Evolutionary conservation across 2,797 vertebrate genomes (phyloP).

Genomic region (Poeciliopsis paucimaculata): DNA sequence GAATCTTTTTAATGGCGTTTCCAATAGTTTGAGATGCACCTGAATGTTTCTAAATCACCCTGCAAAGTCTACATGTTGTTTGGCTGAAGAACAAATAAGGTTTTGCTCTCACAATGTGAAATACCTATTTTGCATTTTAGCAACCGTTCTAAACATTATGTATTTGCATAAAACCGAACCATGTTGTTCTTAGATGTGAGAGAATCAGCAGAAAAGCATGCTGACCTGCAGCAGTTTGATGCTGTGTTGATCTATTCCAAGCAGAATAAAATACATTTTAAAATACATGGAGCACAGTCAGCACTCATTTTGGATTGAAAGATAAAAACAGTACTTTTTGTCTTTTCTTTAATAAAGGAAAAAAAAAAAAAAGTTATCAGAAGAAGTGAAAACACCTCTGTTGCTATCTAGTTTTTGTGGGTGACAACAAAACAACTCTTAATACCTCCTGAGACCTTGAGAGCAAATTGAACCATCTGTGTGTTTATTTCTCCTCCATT

Average conservation of each 20-base stretch:
- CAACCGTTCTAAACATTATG: background rate
- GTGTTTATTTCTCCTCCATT: background rate
- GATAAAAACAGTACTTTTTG: background rate
- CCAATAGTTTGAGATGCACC: background rate
- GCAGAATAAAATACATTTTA: background rate
- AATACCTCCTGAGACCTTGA: background rate
- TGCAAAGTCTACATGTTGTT: background rate
- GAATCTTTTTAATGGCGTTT: no score
- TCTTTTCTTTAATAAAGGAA: background rate
- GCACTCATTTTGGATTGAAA: background rate
- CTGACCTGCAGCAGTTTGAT: background rate
- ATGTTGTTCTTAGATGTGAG: background rate
- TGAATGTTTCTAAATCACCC: background rate
- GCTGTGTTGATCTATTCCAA: background rate
- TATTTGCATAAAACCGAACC: background rate
- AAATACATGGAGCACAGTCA: background rate
- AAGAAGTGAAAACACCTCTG: background rate
- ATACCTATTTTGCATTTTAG: background rate
- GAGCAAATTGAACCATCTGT: background rate
- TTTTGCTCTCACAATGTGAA: background rate
- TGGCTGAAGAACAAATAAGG: background rate
- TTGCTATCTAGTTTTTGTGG: background rate
- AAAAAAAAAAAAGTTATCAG: background rate
- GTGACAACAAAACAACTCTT: background rate
- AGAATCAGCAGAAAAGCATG: background rate